Evolutionary conservation across 1,140 invertebrate genomes (phyloP).

Genomic region (Heliconius nattereri): DNA sequence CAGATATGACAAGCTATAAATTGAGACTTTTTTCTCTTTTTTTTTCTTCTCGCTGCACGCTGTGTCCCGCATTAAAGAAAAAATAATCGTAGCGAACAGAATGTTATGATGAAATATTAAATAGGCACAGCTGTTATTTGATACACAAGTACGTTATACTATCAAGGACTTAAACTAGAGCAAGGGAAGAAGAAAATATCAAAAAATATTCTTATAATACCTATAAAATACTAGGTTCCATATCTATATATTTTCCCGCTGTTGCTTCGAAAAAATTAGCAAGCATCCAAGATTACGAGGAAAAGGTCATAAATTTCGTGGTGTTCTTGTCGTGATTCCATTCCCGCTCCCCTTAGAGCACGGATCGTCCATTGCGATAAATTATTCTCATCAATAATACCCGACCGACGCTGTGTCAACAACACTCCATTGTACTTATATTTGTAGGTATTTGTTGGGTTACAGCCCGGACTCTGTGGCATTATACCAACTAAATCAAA

Average conservation of each 20-base stretch:
- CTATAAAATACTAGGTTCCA: background rate
- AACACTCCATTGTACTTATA: conserved; percentile 52
- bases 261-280: conserved; percentile 27
- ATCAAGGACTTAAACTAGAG: too few species aligned
- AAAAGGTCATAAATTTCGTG: conserved; percentile 39
- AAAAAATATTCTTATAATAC: too few species aligned
- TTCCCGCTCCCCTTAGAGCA: conserved; percentile 61
- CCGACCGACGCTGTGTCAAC: conserved; percentile 61
- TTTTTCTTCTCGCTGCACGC: too few species aligned
- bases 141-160: too few species aligned
- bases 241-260: background rate
- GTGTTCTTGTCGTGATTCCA: conserved; percentile 35
- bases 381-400: conserved; percentile 70
- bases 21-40: too few species aligned
- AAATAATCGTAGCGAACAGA: too few species aligned
- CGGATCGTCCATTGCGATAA: conserved; percentile 56
- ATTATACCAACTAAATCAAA: conserved; percentile 30
- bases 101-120: too few species aligned
- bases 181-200: too few species aligned
- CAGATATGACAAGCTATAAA: too few species aligned
- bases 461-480: conserved; percentile 29
- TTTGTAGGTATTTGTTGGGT: conserved; percentile 53
- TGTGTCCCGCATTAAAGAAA: too few species aligned
- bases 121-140: too few species aligned
- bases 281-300: conserved; percentile 30